Base-by-base conservation (phyloP, 2,888 invertebrate species). In the Hirudinaria manillensis region DNA sequence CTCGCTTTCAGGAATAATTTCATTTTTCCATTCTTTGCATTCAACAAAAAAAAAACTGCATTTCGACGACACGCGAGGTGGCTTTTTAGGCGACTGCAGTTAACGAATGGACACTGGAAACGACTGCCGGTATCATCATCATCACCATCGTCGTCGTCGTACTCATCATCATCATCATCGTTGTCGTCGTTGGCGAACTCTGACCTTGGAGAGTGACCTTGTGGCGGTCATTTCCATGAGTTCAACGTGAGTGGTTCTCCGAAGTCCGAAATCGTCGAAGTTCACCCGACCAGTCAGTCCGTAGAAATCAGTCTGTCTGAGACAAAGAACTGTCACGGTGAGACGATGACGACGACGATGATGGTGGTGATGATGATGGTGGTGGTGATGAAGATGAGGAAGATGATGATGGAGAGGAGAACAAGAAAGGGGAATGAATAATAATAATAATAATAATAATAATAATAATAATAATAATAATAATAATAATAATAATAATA, bases 261-360 rank as follows among this genome's bases (percentile, higher is more conserved):
- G 75, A 13, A 80, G 77, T 1, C 83, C 83, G 72, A 80, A 74
- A 3, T 78, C 71, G 77, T 83, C 81, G 77, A 84, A 82, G 7
- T 80, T 78, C 16, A 84, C 79, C 21, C 80, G 81, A 10, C 84
- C 84, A 0, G 83, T 83, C 68, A 83, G 77, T 16, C 84, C 83
- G 65, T 80, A 75, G 34, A 81, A 78, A 61, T 80, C 78, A 6
- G 80, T 80, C 83, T 83, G 71, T 61, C 71, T 72, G 76, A 29
- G 70, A 51, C 51, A 34, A 24, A 24, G 3, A 56, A 16, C n/a
- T 56, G 56, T 16, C 27, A 56, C 13, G n/a, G 56, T 24, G 56
- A 24, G 70, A 70, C 21, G 45, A 70, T 74, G 34, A 74, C 29
- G 51, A 45, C n/a, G 67, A 74, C 45, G 74, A 70, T 70, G 70